These are phyloP conservation scores for Agapornis roseicollis DNA, from an alignment of 2,113 vertebrate genomes.

Conservation along the genomic window DNA sequence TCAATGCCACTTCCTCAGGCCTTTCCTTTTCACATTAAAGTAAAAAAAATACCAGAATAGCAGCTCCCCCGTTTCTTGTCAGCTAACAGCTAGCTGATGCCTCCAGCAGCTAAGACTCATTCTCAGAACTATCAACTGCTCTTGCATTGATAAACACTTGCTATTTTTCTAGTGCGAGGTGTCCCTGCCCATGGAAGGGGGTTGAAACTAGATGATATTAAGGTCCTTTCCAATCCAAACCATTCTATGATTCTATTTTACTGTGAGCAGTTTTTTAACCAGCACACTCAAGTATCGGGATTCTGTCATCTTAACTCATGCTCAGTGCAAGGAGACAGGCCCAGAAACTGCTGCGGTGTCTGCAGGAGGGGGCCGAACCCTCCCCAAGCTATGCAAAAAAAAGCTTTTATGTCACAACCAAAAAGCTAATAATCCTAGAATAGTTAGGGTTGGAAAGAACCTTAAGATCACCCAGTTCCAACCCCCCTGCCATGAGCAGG, in stretches of 20 bases:
- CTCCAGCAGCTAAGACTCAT: too few species aligned
- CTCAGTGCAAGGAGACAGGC: background rate
- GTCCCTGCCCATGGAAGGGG: background rate
- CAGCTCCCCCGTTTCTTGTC: background rate
- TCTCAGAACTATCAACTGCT: background rate
- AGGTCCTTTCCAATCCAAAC: background rate
- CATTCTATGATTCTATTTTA: background rate
- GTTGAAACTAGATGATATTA: background rate
- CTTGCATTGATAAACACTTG: background rate
- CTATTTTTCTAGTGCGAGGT: background rate
- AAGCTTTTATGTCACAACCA: background rate
- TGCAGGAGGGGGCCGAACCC: background rate
- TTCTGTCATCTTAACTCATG: background rate
- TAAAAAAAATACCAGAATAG: background rate
- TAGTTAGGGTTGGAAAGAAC: too few species aligned
- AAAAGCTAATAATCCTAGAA: background rate
- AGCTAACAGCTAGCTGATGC: rapidly evolving
- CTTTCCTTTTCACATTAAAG: background rate
- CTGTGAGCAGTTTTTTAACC: background rate
- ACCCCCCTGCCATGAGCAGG: too few species aligned
- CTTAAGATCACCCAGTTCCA: too few species aligned
- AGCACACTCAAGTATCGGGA: rapidly evolving
- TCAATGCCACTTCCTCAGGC: background rate
- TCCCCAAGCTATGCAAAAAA: background rate
- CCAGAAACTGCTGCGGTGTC: rapidly evolving